Evolutionary conservation across 2,113 vertebrate genomes (phyloP), one percentile per base, ranked within the genome.

Genomic region (Pagrus major): DNA sequence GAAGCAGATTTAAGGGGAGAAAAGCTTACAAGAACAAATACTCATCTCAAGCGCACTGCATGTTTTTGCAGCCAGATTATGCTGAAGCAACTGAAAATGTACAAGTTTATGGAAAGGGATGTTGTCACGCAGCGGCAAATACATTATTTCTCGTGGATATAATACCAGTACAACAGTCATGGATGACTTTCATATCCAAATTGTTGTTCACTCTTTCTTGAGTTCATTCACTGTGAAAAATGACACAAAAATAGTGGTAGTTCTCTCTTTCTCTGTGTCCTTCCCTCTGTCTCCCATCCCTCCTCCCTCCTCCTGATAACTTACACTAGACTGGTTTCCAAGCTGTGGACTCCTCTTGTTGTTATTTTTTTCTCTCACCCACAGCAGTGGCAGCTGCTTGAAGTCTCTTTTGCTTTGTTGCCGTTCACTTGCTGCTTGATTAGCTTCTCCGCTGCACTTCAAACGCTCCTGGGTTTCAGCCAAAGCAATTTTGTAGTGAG

Each of bases 361-460:
- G 39, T 69, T 78, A 5, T 73, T 33, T 59, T 64, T 25, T 54
- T 54, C 21, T 2, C 33, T 84, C 83, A 74, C 69, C 71, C 74
- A 35, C 75, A 86, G 67, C 73, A 59, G 78, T 83, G 76, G 76
- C 83, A 86, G 83, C 79, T 78, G 78, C 79, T 86, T 60, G 58
- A 81, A 82, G 69, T 80, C 76, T 71, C 71, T 79, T 76, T 87
- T 85, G 81, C 74, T 86, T 89, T 89, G 77, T 86, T 86, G 81
- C 73, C 64, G 4, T 84, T 86, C 71, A 71, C 80, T 86, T 92
- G 77, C 86, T 89, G 89, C 92, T 86, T 91, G 83, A 91, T 86
- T 93, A 86, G 81, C 69, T 88, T 41, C 73, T 78, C 71, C 31
- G 7, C 66, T 89, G 73, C 78, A 70, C 76, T 76, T 86, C 73